Base-by-base conservation (phyloP, 1,140 invertebrate species). In the Tachypleus tridentatus region DNA sequence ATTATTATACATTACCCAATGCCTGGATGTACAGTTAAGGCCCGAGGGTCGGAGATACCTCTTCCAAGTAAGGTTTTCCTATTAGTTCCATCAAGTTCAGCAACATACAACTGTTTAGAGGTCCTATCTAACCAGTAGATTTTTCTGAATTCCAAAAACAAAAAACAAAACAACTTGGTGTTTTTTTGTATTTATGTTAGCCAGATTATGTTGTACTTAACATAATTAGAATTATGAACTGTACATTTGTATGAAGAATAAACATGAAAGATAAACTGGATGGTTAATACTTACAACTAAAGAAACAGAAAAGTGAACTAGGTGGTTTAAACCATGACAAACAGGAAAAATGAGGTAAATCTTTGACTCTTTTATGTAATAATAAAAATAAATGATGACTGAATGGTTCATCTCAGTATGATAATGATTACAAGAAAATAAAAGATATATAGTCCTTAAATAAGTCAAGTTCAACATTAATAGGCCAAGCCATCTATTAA, bases 41-140 rank as follows among this genome's bases (percentile, higher is more conserved):
- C 94, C 72, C 95, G 79, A 3, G 96, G 96, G 79, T 98, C 93
- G 4, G 87, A 84, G 64, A 98, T 91, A 8, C 86, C 87, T 65
- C 75, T 72, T 51, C 87, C 86, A 64, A 91, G 84, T 3, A 99
- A 73, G 0, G 93, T 97, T 72, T 88, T 89, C 49, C 93, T 82
- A 72, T 87, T 90, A 0, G 89, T 94, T 9, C 96, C 97, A 76
- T 98, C 87, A 58, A 98, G 76, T 77, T 98, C 93, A 61, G 79
- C 73, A 0, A 97, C 91, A 75, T 97, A 89, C 62, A 98, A 77
- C 74, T 96, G 93, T 77, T 94, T 94, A 0, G 91, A 91, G 74
- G 94, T 91, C 60, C 93, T 81, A 74, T 99, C 96, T n/a, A 98
- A 78, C 93, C 94, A 98, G 74, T 98, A 98, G 0, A 99, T 77